Conservation (phyloP, 2,113 vertebrate species). For the Triplophysa rosa region DNA sequence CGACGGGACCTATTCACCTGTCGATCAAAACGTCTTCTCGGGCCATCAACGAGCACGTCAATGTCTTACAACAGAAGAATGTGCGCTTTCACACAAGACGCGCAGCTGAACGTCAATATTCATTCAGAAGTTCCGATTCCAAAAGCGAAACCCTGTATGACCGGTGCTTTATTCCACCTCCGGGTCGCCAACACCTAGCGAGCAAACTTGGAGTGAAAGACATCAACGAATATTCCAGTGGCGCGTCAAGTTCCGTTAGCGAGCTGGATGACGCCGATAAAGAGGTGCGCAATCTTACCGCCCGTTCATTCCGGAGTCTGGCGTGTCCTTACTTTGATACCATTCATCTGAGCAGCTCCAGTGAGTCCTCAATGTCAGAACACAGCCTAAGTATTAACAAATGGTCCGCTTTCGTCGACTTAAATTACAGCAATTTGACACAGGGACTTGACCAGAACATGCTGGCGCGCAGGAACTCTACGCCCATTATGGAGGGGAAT, state of each 20-base stretch:
- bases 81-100: conserved; percentile 72
- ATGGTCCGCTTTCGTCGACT: conserved; percentile 90
- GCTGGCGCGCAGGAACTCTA: conserved; percentile 67
- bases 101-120: conserved; percentile 81
- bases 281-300: conserved; percentile 93
- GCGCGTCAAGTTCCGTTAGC: conserved; percentile 93
- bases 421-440: conserved; percentile 80
- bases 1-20: conserved; percentile 81
- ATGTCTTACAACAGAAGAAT: conserved; percentile 71
- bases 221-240: conserved; percentile 89
- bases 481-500: conserved; percentile 66
- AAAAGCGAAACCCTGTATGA: conserved; percentile 65
- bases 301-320: conserved; percentile 92
- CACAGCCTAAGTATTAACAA: conserved; percentile 82
- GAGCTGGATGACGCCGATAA: conserved; percentile 97
- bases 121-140: conserved; percentile 71
- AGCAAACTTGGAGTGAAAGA: conserved; percentile 82
- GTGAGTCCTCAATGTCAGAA: conserved; percentile 88
- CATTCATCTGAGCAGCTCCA: conserved; percentile 84
- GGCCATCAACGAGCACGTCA: conserved; percentile 81
- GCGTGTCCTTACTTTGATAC: conserved; percentile 94
- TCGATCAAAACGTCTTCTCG: conserved; percentile 86
- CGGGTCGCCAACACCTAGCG: conserved; percentile 85
- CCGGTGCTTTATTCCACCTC: conserved; percentile 79
- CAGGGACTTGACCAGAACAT: conserved; percentile 53